These are phyloP conservation scores for Campylomormyrus tamandua DNA, from an alignment of 2,113 vertebrate species.

Conservation along the genomic window DNA sequence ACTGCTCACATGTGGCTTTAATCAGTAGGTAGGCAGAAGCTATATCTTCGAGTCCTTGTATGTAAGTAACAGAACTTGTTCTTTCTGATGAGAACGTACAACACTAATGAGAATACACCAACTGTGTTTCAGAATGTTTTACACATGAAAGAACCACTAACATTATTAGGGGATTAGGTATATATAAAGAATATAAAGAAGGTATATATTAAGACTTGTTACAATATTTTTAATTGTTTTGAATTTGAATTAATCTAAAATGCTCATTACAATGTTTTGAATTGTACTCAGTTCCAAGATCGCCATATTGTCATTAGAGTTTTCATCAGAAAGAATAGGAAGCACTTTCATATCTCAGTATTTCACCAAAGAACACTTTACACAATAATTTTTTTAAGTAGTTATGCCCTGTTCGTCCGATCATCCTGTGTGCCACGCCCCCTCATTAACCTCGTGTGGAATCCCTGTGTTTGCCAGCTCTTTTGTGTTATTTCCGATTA, in stretches of 20 bases:
- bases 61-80: not conserved
- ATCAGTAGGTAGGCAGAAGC: not conserved
- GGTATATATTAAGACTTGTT: no score
- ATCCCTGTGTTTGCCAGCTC: no score
- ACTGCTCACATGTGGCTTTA: not conserved
- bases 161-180: not conserved
- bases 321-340: not conserved
- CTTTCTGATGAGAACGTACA: not conserved
- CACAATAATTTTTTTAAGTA: not conserved
- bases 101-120: not conserved
- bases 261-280: not conserved
- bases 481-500: no score
- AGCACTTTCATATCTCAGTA: not conserved
- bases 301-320: not conserved
- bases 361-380: not conserved
- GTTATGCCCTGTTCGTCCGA: no score
- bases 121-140: not conserved
- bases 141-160: not conserved
- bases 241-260: not conserved
- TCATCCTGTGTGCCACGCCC: no score
- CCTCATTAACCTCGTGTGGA: no score
- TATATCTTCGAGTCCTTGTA: not conserved
- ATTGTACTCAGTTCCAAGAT: not conserved
- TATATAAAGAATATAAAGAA: not conserved
- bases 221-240: not conserved